Conservation (phyloP, 2,888 invertebrate genomes). For the Plutella xylostella region DNA sequence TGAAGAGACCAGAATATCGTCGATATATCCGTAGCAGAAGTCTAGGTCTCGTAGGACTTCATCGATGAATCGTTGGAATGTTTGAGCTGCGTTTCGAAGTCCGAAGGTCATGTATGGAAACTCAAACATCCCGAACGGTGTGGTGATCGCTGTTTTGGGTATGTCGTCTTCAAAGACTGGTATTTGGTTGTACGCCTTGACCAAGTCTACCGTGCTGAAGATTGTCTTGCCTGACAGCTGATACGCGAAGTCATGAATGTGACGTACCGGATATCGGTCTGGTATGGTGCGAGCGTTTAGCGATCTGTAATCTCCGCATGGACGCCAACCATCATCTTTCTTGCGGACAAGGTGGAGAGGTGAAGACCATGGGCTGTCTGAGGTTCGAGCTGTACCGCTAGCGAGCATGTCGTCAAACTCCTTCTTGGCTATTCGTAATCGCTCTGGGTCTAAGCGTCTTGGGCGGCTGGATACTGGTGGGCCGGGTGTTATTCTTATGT, state of each 20-base stretch:
- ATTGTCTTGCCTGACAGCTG: constrained; percentile 17
- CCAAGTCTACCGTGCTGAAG: constrained; percentile 17
- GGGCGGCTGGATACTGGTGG: neutral
- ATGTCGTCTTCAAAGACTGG: constrained; percentile 28
- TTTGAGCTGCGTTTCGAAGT: constrained; percentile 38
- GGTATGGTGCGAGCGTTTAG: constrained; percentile 24
- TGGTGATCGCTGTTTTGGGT: constrained; percentile 26
- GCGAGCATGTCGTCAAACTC: neutral
- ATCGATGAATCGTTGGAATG: too few relatives aligned
- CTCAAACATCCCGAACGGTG: constrained; percentile 29
- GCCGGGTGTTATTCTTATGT: neutral
- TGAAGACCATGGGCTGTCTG: constrained; percentile 21
- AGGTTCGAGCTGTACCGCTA: neutral
- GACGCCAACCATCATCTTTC: too few relatives aligned
- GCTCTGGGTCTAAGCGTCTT: neutral
- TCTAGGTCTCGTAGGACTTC: constrained; percentile 24
- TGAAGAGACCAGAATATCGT: constrained; percentile 24
- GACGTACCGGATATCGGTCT: constrained; percentile 24
- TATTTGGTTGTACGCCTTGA: constrained; percentile 34
- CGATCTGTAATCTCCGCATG: constrained; percentile 27
- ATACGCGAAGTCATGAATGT: constrained; percentile 21
- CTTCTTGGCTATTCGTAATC: neutral
- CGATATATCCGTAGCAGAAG: constrained; percentile 29
- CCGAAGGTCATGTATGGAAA: constrained; percentile 31
- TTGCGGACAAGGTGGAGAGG: constrained; percentile 24